A percentile compares a stretch with the other conserved stretches of the same genome.
These are phyloP conservation scores for Bothrops jararaca DNA, from an alignment of 2,113 vertebrate species.

Conservation along the genomic window DNA sequence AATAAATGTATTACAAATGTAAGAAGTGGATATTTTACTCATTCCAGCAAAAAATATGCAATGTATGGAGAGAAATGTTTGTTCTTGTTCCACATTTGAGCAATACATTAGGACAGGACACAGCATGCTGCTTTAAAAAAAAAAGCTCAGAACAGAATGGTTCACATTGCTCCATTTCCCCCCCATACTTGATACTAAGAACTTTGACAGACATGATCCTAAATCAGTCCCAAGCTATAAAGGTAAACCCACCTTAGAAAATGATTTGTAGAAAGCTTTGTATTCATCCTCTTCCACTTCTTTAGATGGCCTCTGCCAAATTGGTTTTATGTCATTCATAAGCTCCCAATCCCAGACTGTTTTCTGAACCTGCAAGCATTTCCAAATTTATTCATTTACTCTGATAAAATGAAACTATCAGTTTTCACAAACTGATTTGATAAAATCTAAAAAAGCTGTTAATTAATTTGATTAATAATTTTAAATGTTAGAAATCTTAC, in stretches of 20 bases:
- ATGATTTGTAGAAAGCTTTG: slow-evolving; percentile 97
- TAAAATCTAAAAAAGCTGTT: neutral
- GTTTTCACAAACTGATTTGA: neutral
- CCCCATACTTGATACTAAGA: neutral
- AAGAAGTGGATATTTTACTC: neutral
- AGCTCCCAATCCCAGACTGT: slow-evolving; percentile 99
- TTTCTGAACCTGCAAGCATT: slow-evolving; percentile 86
- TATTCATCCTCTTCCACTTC: slow-evolving; percentile 98
- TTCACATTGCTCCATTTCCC: neutral
- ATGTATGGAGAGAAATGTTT: neutral
- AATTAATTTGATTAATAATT: neutral
- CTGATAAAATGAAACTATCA: neutral
- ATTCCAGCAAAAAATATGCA: neutral
- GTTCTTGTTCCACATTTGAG: neutral
- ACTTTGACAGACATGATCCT: no score
- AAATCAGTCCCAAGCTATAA: neutral
- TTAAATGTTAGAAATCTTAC: slow-evolving; percentile 53
- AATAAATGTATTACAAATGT: neutral
- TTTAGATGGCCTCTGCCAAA: slow-evolving; percentile 95
- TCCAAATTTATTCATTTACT: neutral
- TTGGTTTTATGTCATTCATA: slow-evolving; percentile 99
- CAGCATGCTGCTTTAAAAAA: neutral
- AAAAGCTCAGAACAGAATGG: neutral
- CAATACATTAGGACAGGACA: neutral
- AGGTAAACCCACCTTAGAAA: slow-evolving; percentile 82